phyloP scores from a whole-genome alignment of 23 tunicate genomes.

The Styela plicata region DNA sequence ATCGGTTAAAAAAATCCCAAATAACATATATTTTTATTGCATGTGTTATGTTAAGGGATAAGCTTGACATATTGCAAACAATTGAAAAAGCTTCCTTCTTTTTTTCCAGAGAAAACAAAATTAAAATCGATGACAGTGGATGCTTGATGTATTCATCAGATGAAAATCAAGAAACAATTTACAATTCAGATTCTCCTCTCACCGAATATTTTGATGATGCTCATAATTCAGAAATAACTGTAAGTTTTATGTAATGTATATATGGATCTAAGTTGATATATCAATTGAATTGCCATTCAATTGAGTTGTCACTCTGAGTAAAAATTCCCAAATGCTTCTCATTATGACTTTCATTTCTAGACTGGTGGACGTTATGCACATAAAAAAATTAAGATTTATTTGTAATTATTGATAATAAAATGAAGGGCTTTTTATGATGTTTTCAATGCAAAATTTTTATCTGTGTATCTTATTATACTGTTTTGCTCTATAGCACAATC shows the following conservation, averaged over 20 bases:
- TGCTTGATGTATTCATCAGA: slow-evolving; percentile 40
- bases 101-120: slow-evolving; percentile 48
- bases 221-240: slow-evolving; percentile 73
- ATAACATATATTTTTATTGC: too few species aligned
- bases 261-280: too few species aligned
- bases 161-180: slow-evolving; percentile 15
- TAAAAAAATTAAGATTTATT: neutral
- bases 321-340: too few species aligned
- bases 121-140: slow-evolving; percentile 49
- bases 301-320: too few species aligned
- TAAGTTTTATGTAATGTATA: too few species aligned
- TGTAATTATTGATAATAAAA: neutral
- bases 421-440: neutral
- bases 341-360: too few species aligned
- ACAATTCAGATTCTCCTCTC: slow-evolving; percentile 6
- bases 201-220: slow-evolving; percentile 88
- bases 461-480: neutral
- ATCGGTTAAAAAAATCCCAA: too few species aligned
- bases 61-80: neutral
- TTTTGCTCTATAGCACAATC: slow-evolving; percentile 44
- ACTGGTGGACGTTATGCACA: too few species aligned
- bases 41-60: too few species aligned
- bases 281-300: too few species aligned
- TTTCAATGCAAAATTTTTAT: neutral
- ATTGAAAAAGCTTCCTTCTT: neutral